Percentiles rank a stretch among this genome's conserved stretches.
These are phyloP conservation scores for Drosophila azteca DNA, from an alignment of 1,140 invertebrate genomes.

Conservation along the genomic window DNA sequence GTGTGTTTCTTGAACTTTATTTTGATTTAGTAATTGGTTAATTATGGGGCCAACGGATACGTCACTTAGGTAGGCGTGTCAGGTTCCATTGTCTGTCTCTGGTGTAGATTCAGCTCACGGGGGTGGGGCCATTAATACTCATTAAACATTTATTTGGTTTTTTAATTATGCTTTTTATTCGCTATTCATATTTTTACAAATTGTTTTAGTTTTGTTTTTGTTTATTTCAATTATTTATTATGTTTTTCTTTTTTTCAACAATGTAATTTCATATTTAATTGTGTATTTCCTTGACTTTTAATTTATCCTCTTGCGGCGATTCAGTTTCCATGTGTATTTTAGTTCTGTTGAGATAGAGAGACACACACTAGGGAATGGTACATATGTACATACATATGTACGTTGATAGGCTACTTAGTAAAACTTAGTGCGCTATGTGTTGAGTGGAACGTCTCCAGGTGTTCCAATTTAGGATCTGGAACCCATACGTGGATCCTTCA, in stretches of 20 bases:
- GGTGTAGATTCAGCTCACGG: too few species aligned
- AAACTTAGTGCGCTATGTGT: conserved; percentile 51
- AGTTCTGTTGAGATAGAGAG: conserved; percentile 25
- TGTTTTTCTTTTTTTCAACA: conserved; percentile 46
- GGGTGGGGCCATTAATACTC: too few species aligned
- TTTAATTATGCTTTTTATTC: conserved; percentile 71
- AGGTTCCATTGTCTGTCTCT: not conserved
- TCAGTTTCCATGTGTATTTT: conserved; percentile 33
- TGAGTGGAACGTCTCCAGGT: conserved; percentile 22
- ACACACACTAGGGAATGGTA: conserved; percentile 37
- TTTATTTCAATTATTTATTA: conserved; percentile 38
- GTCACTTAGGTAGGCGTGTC: not conserved
- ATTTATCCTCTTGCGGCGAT: conserved; percentile 21
- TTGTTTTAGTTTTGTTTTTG: conserved; percentile 50
- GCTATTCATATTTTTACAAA: conserved; percentile 74
- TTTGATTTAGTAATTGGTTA: conserved; percentile 42
- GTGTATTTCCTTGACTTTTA: conserved; percentile 27
- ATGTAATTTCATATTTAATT: conserved; percentile 34
- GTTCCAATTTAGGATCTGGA: conserved; percentile 33
- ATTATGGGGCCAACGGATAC: conserved; percentile 22
- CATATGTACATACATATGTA: not conserved
- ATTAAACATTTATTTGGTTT: conserved; percentile 41
- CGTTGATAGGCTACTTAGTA: conserved; percentile 36
- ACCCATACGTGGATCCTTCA: conserved; percentile 8
- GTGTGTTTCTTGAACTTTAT: conserved; percentile 11